phyloP scores from a whole-genome alignment of 1,140 invertebrate species.

The Whitmania pigra region DNA sequence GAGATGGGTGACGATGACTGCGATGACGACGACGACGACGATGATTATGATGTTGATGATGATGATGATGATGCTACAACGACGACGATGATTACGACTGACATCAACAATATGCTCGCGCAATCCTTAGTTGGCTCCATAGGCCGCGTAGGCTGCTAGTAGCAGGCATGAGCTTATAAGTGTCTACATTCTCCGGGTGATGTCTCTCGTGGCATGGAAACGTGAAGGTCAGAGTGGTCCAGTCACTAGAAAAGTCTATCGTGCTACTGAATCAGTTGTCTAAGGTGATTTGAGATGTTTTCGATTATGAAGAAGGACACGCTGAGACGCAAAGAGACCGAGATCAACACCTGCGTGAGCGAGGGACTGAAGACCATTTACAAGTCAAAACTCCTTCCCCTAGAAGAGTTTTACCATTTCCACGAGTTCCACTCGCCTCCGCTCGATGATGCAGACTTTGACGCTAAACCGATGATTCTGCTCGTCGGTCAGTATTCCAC shows the following conservation, averaged over 20 bases:
- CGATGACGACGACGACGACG: constrained; percentile 11
- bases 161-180: no score
- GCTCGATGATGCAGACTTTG: constrained; percentile 90
- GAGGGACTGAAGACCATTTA: constrained; percentile 73
- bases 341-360: constrained; percentile 8
- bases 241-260: no score
- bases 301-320: constrained; percentile 64
- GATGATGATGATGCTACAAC: constrained; percentile 17
- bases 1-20: constrained; percentile 15
- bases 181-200: no score
- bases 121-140: no score
- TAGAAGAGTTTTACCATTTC: constrained; percentile 84
- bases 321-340: constrained; percentile 46
- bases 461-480: constrained; percentile 95
- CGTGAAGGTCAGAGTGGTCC: no score
- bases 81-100: no score
- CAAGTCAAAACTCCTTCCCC: constrained; percentile 72
- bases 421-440: constrained; percentile 90
- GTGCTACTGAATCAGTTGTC: no score
- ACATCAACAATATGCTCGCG: no score
- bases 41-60: constrained; percentile 20
- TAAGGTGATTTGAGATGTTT: constrained; percentile 49
- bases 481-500: constrained; percentile 96
- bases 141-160: no score
- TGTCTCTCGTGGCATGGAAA: no score